Base-by-base conservation (phyloP, 1,140 invertebrate genomes). In the Dinoponera quadriceps region DNA sequence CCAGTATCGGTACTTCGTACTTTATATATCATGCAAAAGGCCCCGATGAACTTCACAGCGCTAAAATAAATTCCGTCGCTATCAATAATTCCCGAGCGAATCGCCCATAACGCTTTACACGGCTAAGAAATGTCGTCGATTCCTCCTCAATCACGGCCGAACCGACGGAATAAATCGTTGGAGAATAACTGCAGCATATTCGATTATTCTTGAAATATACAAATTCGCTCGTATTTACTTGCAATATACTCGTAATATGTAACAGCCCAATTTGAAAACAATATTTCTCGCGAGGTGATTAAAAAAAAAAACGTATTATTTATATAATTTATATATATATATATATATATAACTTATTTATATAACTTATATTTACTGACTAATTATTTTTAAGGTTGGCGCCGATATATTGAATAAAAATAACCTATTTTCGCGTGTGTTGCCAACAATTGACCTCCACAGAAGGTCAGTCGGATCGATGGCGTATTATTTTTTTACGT, bases 401-500 rank as follows among this genome's bases (percentile, higher is more conserved):
- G 13, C n/a, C 38, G 54, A 68, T 68, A 38, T 20, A 54, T 38
- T 16, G 22, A 44, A 44, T 25, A 27, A 54, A 44, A 78, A 77
- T 27, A 80, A 80, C 5, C 18, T 69, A 80, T 57, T 69, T 78
- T 78, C 38, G 3, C 9, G 38, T 59, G 20, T 57, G 1, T 44
- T 68, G 14, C 27, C 38, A n/a, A 38, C 29, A 48, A 69, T 44
- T 18, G 29, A 22, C 57, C 2, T 44, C 13, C 0, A 14, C 20
- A 25, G 63, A 71, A 80, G 75, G 75, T 71, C 54, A 48, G 11
- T 57, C 9, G 9, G 57, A 80, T 80, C 75, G n/a, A 80, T 80
- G 48, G 13, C 14, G 18, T 14, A 69, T 69, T 55, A 78, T 44
- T 69, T 80, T 78, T 48, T 80, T 44, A 71, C 16, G n/a, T 48